Conservation (phyloP, 2,113 vertebrate species). For the Oreochromis aureus region DNA sequence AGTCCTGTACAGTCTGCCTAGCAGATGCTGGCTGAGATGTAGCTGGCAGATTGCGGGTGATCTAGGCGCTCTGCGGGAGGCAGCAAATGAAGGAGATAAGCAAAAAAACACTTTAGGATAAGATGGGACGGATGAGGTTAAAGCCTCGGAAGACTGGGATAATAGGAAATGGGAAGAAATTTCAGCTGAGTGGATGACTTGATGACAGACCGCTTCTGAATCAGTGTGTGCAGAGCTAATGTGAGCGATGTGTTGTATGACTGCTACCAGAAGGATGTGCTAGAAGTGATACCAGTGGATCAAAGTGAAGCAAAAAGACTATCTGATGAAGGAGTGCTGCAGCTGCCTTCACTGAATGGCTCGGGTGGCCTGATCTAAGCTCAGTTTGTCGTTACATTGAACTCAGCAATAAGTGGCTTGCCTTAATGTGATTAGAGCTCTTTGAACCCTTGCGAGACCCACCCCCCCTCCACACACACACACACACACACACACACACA, state of each 20-base stretch:
- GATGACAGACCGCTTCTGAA: not conserved
- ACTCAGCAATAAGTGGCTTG: constrained; percentile 50
- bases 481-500: not conserved
- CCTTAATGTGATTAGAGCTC: constrained; percentile 64
- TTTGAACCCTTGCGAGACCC: constrained; percentile 25
- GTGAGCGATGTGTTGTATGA: constrained; percentile 1
- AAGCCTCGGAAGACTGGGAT: not conserved
- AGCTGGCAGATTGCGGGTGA: constrained; percentile 31
- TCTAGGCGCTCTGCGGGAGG: constrained; percentile 30
- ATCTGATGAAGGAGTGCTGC: constrained; percentile 18
- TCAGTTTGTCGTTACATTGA: constrained; percentile 37
- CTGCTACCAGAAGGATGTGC: constrained; percentile 5
- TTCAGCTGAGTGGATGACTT: not conserved
- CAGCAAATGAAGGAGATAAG: constrained; percentile 31
- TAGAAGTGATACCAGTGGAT: constrained; percentile 27
- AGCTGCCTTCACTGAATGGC: constrained; percentile 29
- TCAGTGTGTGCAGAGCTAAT: constrained; percentile 16
- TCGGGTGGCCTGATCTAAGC: constrained; percentile 30
- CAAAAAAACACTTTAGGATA: constrained; percentile 27
- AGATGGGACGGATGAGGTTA: constrained; percentile 4
- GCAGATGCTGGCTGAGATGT: not conserved
- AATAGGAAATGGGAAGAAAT: not conserved
- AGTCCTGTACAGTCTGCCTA: not conserved
- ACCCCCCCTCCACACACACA: rapidly evolving
- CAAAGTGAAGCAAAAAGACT: constrained; percentile 34